Base-by-base conservation (phyloP, 2,113 vertebrate genomes). In the Semicossyphus pulcher region DNA sequence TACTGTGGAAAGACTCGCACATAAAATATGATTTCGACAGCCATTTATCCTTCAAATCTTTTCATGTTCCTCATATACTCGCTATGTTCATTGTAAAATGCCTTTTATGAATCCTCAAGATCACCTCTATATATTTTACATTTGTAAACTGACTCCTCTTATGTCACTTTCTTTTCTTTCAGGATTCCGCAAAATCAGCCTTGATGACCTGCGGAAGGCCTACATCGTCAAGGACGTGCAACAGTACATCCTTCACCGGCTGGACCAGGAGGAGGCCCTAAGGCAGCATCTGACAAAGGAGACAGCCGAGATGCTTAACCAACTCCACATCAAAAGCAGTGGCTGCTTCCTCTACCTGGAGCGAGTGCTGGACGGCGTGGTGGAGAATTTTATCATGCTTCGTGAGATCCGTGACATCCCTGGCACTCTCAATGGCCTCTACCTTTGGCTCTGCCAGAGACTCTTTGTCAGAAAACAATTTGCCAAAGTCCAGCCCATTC, bases 391-490 rank as follows among this genome's bases (percentile, higher is more conserved):
- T 47, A 98, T 99, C 78, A 98, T 97, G 97, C 88, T 99, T 14
- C 92, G 97, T 4, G 98, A 99, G 90, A 98, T 99, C 78, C 96
- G 98, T 1, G 98, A 99, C 86, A 99, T 99, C 86, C 98, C 98
- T 0, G 98, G 98, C 49, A 99, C 98, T 0, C 92, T 99, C 28
- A 99, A 99, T 0, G 98, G 98, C 67, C 95, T 99, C 0, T 99
- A 99, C 80, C 95, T 99, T 78, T 99, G 98, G 98, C 96, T 99
- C n/a, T 99, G 98, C 85, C 98, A 99, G 84, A 95, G 98, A 84
- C 96, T 99, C 62, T 99, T 99, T 89, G 97, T 99, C 76, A 95
- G 98, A 68, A 99, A 99, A 93, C 98, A 99, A 77, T 99, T 99
- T 91, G 96, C 96, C 75, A 98, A 98, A 89, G 95, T 99, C 65